These are phyloP conservation scores for Rhysida immarginata DNA, from an alignment of 1,140 invertebrate genomes.

Conservation along the genomic window DNA sequence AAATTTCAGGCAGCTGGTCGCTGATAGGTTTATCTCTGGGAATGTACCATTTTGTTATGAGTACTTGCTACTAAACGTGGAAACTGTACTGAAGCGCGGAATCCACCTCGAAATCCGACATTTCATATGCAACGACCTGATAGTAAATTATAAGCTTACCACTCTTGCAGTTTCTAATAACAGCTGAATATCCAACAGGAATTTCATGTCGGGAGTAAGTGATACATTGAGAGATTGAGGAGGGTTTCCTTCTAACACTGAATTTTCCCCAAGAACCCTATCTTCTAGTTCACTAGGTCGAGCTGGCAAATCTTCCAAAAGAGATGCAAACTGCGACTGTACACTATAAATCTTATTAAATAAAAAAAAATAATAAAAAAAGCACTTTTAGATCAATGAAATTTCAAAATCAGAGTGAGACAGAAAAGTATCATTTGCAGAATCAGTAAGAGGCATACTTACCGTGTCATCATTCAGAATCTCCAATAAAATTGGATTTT, in stretches of 20 bases:
- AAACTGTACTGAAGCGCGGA: too few species aligned
- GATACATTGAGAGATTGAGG: neutral
- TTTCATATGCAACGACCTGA: too few species aligned
- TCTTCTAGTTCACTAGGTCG: neutral
- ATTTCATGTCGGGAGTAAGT: neutral
- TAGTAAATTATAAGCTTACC: neutral
- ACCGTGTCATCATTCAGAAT: slow-evolving; percentile 24
- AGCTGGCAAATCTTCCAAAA: neutral
- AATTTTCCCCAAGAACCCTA: neutral
- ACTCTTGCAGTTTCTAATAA: slow-evolving; percentile 1
- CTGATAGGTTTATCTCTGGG: too few species aligned
- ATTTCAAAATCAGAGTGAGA: too few species aligned
- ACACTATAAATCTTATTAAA: slow-evolving; percentile 28
- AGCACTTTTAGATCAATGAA: too few species aligned
- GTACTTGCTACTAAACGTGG: too few species aligned
- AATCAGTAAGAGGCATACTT: too few species aligned
- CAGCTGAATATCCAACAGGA: neutral
- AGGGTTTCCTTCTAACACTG: neutral
- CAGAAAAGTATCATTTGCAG: too few species aligned
- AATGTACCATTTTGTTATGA: too few species aligned
- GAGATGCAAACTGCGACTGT: slow-evolving; percentile 19
- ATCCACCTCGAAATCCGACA: too few species aligned
- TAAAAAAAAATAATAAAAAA: too few species aligned
- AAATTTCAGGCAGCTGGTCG: too few species aligned
- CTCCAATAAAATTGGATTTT: slow-evolving; percentile 25